Evolutionary conservation across 2,797 vertebrate genomes (phyloP), one percentile per base, ranked within the genome.

Genomic region (Austrolebias charrua): DNA sequence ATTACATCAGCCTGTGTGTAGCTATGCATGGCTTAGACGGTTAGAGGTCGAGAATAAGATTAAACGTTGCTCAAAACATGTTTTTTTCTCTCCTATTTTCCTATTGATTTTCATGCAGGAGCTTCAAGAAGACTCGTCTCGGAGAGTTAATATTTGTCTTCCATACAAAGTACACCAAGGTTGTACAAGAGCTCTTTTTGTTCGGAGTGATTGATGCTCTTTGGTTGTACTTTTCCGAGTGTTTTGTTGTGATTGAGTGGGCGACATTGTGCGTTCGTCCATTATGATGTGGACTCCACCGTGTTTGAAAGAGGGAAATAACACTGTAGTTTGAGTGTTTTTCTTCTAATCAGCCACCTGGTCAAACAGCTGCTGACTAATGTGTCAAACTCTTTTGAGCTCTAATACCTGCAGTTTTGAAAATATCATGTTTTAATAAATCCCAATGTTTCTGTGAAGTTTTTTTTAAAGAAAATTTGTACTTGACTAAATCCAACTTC

Each of bases 281-380:
- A 62, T 67, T 78, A 40, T 72, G 66, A 73, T 6, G n/a, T 59
- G 24, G 47, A 49, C 52, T 50, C 45, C 60, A 53, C 10, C 4
- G 59, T 58, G 53, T 18, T 0, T 55, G 44, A 55, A 0, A 43
- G 11, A 31, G 14, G 31, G 18, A 12, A 60, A 65, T 54, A 66
- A 69, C n/a, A n/a, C 60, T 62, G 58, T 54, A 53, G 55, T 48
- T 61, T 49, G 44, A 35, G 20, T 15, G 0, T 82, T 78, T 38
- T 38, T 38, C 3, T 46, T 79, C 48, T 57, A 60, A 76, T 84
- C 49, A 2, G 53, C 60, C 82, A 82, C 77, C 80, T 86, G 81
- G 60, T 72, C 76, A 86, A 86, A 86, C 76, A 82, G 55, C 52
- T n/a, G n/a, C n/a, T n/a, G n/a, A n/a, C n/a, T 52, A 70, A 71